These are phyloP conservation scores for Myotis yumanensis DNA, from an alignment of 2,113 vertebrate genomes.

Conservation along the genomic window DNA sequence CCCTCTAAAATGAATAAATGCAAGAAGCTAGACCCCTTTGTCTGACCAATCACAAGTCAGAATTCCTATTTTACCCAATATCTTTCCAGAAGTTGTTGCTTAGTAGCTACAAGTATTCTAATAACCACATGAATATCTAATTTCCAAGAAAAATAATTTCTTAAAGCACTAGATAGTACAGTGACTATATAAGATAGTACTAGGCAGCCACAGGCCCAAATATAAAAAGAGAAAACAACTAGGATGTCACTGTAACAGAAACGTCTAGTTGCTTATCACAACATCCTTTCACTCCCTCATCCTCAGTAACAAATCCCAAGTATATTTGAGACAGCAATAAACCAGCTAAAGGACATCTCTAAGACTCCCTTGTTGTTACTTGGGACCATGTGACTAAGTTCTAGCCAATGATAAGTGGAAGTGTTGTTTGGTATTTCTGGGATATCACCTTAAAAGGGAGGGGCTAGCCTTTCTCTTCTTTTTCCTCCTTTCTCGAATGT, in stretches of 20 bases:
- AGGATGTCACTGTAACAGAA: background rate
- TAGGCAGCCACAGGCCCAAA: background rate
- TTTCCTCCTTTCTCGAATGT: background rate
- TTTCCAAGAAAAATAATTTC: conserved; percentile 39
- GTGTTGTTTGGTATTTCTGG: background rate
- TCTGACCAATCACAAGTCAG: background rate
- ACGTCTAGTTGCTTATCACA: background rate
- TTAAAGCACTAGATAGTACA: background rate
- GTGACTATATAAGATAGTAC: background rate
- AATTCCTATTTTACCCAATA: background rate
- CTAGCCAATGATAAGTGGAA: background rate
- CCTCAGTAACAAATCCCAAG: background rate
- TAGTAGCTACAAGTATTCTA: conserved; percentile 23
- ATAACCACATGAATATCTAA: background rate
- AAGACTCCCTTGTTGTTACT: background rate
- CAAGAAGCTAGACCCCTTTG: conserved; percentile 3
- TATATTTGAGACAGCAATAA: background rate
- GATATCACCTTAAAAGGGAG: background rate
- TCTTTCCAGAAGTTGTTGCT: background rate
- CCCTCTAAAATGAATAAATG: conserved; percentile 85
- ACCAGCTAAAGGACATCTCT: background rate
- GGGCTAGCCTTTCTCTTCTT: background rate
- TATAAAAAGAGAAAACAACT: background rate
- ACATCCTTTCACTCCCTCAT: background rate
- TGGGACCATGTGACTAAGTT: background rate